Evolutionary conservation across 2,797 vertebrate genomes (phyloP).

Genomic region (Melanotaenia trifasciata): DNA sequence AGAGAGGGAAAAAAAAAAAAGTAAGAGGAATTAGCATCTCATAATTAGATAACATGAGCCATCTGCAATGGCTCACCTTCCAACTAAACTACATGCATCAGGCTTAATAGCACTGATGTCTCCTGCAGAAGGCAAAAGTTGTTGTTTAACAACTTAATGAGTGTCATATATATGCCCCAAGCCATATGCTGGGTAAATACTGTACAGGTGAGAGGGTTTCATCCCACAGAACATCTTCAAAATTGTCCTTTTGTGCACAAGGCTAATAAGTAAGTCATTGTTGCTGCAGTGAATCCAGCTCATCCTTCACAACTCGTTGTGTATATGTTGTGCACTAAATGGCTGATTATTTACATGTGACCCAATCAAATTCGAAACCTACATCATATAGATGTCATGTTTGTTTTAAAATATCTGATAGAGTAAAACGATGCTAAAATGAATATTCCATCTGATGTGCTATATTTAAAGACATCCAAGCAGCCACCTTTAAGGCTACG

Average conservation of each 20-base stretch:
- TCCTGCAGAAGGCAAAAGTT: slow-evolving; percentile 62
- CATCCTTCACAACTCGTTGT: slow-evolving; percentile 33
- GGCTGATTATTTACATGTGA: slow-evolving; percentile 40
- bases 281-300: slow-evolving; percentile 27
- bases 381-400: slow-evolving; percentile 16
- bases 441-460: slow-evolving; percentile 1
- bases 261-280: not conserved
- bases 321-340: slow-evolving; percentile 28
- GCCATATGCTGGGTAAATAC: slow-evolving; percentile 55
- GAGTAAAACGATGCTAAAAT: not conserved
- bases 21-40: not conserved
- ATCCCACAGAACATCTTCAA: slow-evolving; percentile 53
- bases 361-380: slow-evolving; percentile 34
- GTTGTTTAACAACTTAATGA: slow-evolving; percentile 72
- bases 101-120: slow-evolving; percentile 58
- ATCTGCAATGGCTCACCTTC: slow-evolving; percentile 28
- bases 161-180: slow-evolving; percentile 65
- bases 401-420: slow-evolving; percentile 25
- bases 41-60: slow-evolving; percentile 46
- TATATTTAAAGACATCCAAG: slow-evolving; percentile 18
- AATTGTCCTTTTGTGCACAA: slow-evolving; percentile 1
- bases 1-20: not conserved
- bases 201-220: slow-evolving; percentile 56
- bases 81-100: slow-evolving; percentile 55
- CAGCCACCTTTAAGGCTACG: not conserved